Evolutionary conservation across 2,888 invertebrate species (phyloP), one percentile per base, ranked within the genome.

Genomic region (Sinotaia quadrata): DNA sequence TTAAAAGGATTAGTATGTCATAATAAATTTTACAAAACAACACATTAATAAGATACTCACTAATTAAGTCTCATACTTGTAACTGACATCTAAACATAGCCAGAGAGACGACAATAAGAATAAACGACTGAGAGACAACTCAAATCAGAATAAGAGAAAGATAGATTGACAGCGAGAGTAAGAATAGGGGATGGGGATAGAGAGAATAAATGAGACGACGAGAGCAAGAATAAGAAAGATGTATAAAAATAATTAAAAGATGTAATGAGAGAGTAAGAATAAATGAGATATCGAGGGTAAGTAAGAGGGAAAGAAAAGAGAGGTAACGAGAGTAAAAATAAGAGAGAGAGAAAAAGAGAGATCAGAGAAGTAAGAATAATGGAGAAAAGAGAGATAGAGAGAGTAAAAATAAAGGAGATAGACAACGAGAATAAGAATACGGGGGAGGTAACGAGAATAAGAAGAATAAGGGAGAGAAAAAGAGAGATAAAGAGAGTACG

Each of bases 91-190:
- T n/a, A n/a, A n/a, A n/a, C n/a, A n/a, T n/a, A n/a, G n/a, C n/a
- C n/a, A n/a, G n/a, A n/a, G n/a, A n/a, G n/a, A n/a, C n/a, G n/a
- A n/a, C n/a, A 52, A 44, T 36, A 37, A 67, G 36, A 54, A 31
- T 41, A 34, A 59, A 52, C 58, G 34, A 47, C 37, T 49, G 51
- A 51, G 41, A 56, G 29, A 67, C 29, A 59, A 49, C 49, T 49
- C 37, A 24, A 37, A 49, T 34, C 33, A 41, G 41, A 37, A 24
- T 34, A n/a, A 54, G 66, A 58, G 52, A 49, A 33, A 47, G 49
- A 66, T 29, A 58, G 66, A 66, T 36, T 37, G n/a, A 66, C 47
- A 66, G 52, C 36, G 52, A 66, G 58, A 66, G 36, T 27, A 37
- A 60, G 44, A 60, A 12, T 18, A 33, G 62, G 49, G 59, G 31